Evolutionary conservation across 1,140 invertebrate genomes (phyloP), one percentile per base, ranked within the genome.

Genomic region (Steinernema feltiae): DNA sequence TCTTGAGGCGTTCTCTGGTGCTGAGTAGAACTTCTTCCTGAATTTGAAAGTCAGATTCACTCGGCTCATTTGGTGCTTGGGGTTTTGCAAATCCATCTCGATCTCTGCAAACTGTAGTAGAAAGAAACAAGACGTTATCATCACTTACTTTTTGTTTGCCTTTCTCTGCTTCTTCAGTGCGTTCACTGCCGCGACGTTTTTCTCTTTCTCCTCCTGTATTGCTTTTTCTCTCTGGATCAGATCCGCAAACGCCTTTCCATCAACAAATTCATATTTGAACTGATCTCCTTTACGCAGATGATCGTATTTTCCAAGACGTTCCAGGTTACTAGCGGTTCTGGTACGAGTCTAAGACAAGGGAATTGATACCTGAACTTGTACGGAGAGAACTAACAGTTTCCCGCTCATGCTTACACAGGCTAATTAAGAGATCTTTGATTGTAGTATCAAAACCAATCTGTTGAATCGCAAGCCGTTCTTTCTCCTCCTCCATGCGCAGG

Each of bases 261-360:
- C 96, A 83, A 95, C 96, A 96, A 97, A 99, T 89, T 98, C 98
- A 88, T 99, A 97, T 88, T 97, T 95, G 90, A 98, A 99, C 79
- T 94, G 95, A 79, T 95, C 95, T 70, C 96, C 96, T 81, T 98
- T 95, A 86, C 97, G 90, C 87, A 98, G 94, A 79, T 95, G 98
- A 70, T 97, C 94, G 90, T 99, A 99, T 89, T 99, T 96, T 15
- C 97, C 97, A 79, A 99, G 90, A 88, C 95, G 91, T 31, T 74
- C 76, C 72, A 72, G 73, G 76, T 71, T 79, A 30, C 17, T 41
- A n/a, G 32, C 70, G 46, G 30, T 78, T 29, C 71, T 70, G n/a
- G n/a, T n/a, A n/a, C n/a, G n/a, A n/a, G n/a, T n/a, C n/a, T n/a
- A n/a, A n/a, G n/a, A n/a, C n/a, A n/a, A n/a, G n/a, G n/a, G n/a